phyloP scores from a whole-genome alignment of 2,797 vertebrate genomes.

The Eupleurogrammus muticus region DNA sequence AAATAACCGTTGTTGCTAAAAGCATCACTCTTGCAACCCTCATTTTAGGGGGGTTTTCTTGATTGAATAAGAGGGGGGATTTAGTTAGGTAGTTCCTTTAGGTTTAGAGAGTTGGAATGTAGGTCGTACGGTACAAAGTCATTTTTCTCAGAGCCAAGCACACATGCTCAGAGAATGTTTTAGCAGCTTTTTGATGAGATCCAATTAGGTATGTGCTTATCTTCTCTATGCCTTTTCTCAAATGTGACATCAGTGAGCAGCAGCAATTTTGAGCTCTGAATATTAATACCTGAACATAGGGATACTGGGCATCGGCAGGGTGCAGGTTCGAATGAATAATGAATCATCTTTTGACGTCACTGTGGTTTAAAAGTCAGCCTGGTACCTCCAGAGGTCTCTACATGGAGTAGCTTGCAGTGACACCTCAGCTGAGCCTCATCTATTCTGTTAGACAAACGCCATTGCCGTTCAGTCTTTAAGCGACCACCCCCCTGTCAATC shows the following conservation, averaged over 20 bases:
- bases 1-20: slow-evolving; percentile 17
- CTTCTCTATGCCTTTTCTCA: slow-evolving; percentile 25
- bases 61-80: slow-evolving; percentile 10
- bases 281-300: slow-evolving; percentile 63
- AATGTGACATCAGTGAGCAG: slow-evolving; percentile 50
- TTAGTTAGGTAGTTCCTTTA: neutral
- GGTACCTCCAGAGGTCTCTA: slow-evolving; percentile 44
- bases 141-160: neutral
- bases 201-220: neutral
- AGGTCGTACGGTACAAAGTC: slow-evolving; percentile 9
- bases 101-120: slow-evolving; percentile 10
- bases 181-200: slow-evolving; percentile 1
- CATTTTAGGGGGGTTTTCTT: slow-evolving; percentile 1
- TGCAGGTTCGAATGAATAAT: slow-evolving; percentile 69
- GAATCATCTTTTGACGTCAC: slow-evolving; percentile 60
- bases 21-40: slow-evolving; percentile 6
- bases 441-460: slow-evolving; percentile 36
- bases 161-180: neutral
- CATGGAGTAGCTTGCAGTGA: slow-evolving; percentile 20
- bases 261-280: slow-evolving; percentile 54
- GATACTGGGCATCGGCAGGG: slow-evolving; percentile 46
- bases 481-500: slow-evolving; percentile 9
- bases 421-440: slow-evolving; percentile 21
- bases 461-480: slow-evolving; percentile 32
- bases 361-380: slow-evolving; percentile 63